phyloP scores from a whole-genome alignment of 2,888 invertebrate species.

The Acanthosoma haemorrhoidale region DNA sequence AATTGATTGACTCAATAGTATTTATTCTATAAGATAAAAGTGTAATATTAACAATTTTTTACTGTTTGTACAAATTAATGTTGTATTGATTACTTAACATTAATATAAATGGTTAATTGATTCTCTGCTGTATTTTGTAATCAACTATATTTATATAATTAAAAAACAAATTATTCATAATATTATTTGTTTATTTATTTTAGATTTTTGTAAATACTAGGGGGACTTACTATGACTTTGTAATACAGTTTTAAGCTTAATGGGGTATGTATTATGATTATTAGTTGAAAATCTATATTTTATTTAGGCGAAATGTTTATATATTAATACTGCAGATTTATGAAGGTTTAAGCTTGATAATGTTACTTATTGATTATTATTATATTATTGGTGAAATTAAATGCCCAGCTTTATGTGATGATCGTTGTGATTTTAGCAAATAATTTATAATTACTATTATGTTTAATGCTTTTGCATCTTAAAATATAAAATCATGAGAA shows the following conservation, averaged over 20 bases:
- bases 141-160: neutral
- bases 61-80: neutral
- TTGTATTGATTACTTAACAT: neutral
- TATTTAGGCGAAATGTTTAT: conserved; percentile 19
- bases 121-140: neutral
- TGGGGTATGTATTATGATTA: neutral
- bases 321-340: neutral
- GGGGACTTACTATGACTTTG: neutral
- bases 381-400: conserved; percentile 4
- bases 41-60: neutral
- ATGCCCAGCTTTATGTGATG: conserved; percentile 30
- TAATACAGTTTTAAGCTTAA: neutral
- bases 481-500: conserved; percentile 18
- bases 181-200: neutral
- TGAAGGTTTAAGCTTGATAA: conserved; percentile 9
- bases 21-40: neutral
- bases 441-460: conserved; percentile 9
- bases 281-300: conserved; percentile 26
- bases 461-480: conserved; percentile 20
- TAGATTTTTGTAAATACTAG: neutral
- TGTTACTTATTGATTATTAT: conserved; percentile 13
- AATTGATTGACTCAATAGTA: conserved; percentile 9
- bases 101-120: neutral
- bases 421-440: conserved; percentile 23
- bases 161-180: neutral